Evolutionary conservation across 2,797 vertebrate genomes (phyloP).

Genomic region (Anguilla marmorata): DNA sequence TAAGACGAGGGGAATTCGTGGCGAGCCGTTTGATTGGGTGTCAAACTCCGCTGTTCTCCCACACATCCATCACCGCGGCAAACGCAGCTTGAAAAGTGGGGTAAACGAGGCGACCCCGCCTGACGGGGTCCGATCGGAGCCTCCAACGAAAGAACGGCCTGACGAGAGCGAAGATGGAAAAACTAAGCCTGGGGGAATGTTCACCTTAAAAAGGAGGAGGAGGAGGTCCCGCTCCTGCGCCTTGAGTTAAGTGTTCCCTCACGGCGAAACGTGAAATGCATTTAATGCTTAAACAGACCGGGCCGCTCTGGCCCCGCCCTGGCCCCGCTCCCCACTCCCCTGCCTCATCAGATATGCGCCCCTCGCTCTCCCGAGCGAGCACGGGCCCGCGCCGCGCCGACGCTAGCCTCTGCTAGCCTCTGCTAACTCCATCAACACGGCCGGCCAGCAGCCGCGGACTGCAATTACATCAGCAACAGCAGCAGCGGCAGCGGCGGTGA

Average conservation of each 20-base stretch:
- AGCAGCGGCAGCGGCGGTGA: neutral
- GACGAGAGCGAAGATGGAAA: neutral
- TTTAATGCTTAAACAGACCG: slow-evolving; percentile 7
- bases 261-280: neutral
- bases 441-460: neutral
- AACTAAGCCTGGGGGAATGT: neutral
- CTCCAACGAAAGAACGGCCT: neutral
- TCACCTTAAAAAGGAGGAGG: neutral
- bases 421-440: neutral
- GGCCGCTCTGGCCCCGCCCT: neutral
- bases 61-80: neutral
- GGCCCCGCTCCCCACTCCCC: neutral
- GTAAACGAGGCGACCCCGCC: neutral
- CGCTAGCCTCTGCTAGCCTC: neutral
- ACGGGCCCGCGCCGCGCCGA: neutral
- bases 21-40: neutral
- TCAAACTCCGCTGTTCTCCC: neutral
- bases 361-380: neutral
- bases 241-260: neutral
- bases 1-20: neutral
- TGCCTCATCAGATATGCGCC: neutral
- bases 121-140: neutral
- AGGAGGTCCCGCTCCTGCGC: neutral
- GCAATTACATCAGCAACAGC: neutral
- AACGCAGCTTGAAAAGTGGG: too few species aligned